phyloP scores from a whole-genome alignment of 2,888 invertebrate genomes.

The Aporophyla nigra region DNA sequence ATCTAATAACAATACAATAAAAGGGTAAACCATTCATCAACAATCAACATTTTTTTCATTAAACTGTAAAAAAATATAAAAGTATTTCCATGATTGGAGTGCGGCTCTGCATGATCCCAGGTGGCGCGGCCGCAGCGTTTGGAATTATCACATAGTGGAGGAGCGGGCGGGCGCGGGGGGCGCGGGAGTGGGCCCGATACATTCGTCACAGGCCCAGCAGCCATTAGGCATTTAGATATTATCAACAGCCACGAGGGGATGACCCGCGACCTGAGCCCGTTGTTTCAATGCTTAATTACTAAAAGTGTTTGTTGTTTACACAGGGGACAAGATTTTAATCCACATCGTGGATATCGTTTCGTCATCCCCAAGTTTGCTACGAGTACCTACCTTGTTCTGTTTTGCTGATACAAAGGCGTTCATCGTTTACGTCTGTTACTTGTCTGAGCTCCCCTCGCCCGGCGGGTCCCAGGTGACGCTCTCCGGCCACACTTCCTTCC shows the following conservation, averaged over 20 bases:
- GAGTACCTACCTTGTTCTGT: conserved; percentile 63
- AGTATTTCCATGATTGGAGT: conserved; percentile 68
- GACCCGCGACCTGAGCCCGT: conserved; percentile 87
- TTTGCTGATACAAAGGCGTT: conserved; percentile 67
- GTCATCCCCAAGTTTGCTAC: conserved; percentile 64
- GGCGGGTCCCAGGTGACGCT: conserved; percentile 86
- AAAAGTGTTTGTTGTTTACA: conserved; percentile 87
- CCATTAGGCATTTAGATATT: conserved; percentile 92
- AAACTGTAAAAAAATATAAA: conserved; percentile 25
- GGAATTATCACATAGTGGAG: conserved; percentile 91
- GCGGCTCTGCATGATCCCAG: conserved; percentile 89
- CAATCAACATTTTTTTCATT: not conserved
- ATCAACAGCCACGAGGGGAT: conserved; percentile 88
- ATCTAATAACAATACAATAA: not conserved
- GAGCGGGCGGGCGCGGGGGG: conserved; percentile 77
- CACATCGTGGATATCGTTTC: conserved; percentile 64
- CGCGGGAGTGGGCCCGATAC: conserved; percentile 84
- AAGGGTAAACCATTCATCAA: not conserved
- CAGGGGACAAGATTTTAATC: conserved; percentile 76
- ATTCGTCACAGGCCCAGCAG: conserved; percentile 91
- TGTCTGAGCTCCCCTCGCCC: conserved; percentile 70
- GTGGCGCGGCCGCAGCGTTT: conserved; percentile 91
- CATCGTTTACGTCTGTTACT: conserved; percentile 79
- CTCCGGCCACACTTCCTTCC: conserved; percentile 88
- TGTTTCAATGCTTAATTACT: conserved; percentile 89